phyloP scores from a whole-genome alignment of 2,888 invertebrate genomes.

The Pycnomerus fuliginosus region DNA sequence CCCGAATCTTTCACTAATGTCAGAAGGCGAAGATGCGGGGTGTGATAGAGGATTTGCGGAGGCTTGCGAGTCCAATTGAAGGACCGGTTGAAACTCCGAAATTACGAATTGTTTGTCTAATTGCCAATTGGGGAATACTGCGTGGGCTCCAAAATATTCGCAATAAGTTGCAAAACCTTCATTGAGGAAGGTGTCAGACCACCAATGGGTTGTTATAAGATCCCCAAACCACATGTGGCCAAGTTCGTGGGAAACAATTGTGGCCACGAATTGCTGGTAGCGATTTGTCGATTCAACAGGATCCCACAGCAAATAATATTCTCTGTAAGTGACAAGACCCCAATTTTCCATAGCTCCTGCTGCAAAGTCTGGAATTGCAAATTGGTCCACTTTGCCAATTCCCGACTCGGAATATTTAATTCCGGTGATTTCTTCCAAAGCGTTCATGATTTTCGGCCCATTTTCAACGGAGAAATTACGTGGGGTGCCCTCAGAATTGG shows the following conservation, averaged over 20 bases:
- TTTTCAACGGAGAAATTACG: background rate
- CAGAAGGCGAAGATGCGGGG: constrained; percentile 59
- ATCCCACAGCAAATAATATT: constrained; percentile 30
- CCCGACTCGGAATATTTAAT: constrained; percentile 37
- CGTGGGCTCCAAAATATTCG: constrained; percentile 68
- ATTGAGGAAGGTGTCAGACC: constrained; percentile 73
- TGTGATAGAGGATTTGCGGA: too few species aligned
- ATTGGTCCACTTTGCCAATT: constrained; percentile 70
- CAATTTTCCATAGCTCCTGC: constrained; percentile 93
- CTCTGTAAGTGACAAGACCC: constrained; percentile 78
- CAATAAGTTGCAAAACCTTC: constrained; percentile 74
- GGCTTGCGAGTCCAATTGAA: constrained; percentile 28
- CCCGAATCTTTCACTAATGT: constrained; percentile 59
- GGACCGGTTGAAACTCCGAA: constrained; percentile 26
- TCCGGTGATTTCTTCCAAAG: constrained; percentile 42
- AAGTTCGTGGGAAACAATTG: constrained; percentile 72
- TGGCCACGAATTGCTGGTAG: constrained; percentile 59
- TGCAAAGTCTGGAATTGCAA: constrained; percentile 80
- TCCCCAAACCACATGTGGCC: constrained; percentile 85
- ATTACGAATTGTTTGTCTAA: constrained; percentile 33
- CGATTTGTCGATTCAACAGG: constrained; percentile 22
- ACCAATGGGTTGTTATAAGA: constrained; percentile 71
- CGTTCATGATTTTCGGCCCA: constrained; percentile 22
- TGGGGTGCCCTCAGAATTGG: background rate
- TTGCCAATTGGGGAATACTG: constrained; percentile 25